Evolutionary conservation across 2,797 vertebrate genomes (phyloP).

Genomic region (Nannoperca obscura): DNA sequence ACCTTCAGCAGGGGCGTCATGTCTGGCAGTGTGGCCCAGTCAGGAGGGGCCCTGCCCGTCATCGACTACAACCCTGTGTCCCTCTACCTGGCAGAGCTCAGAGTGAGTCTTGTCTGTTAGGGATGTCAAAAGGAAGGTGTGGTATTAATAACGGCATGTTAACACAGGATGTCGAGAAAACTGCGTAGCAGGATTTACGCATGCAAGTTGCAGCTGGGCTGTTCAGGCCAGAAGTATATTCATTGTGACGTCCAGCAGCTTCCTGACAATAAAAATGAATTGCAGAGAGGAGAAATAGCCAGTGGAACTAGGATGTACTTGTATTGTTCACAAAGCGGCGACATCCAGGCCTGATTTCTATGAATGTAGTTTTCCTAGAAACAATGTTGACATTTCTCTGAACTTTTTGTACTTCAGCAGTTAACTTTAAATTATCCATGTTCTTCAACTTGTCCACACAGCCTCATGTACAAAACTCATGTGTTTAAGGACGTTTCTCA

Average conservation of each 20-base stretch:
- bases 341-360: background rate
- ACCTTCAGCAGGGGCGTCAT: conserved; percentile 84
- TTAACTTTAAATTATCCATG: background rate
- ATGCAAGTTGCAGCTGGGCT: background rate
- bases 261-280: conserved; percentile 18
- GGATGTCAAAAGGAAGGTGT: conserved; percentile 7
- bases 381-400: background rate
- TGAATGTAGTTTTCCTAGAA: background rate
- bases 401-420: background rate
- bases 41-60: conserved; percentile 86
- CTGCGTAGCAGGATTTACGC: conserved; percentile 7
- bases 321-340: conserved; percentile 1
- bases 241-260: conserved; percentile 6
- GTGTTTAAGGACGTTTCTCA: background rate
- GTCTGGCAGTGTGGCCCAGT: background rate
- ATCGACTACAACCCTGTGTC: conserved; percentile 93
- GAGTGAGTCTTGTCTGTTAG: conserved; percentile 81
- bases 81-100: conserved; percentile 90
- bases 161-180: conserved; percentile 4
- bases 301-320: background rate
- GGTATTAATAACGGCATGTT: background rate
- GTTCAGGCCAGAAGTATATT: background rate
- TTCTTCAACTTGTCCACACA: background rate
- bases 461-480: background rate
- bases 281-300: background rate